A percentile compares a stretch with the other conserved stretches of the same genome.
phyloP scores from a whole-genome alignment of 2,888 invertebrate species.

The Syrista parreyssii region DNA sequence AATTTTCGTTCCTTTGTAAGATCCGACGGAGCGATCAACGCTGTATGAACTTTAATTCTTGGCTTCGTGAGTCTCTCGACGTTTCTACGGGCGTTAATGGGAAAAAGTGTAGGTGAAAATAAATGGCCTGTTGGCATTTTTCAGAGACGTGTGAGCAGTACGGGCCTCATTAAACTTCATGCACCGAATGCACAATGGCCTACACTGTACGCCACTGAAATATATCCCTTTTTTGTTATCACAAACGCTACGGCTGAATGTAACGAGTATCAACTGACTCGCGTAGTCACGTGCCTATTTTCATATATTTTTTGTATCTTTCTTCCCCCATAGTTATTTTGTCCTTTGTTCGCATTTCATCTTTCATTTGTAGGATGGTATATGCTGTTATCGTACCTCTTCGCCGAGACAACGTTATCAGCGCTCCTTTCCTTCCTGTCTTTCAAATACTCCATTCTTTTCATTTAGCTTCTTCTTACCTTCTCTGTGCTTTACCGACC shows the following conservation, averaged over 20 bases:
- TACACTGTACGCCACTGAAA: slow-evolving; percentile 13
- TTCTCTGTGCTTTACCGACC: slow-evolving; percentile 8
- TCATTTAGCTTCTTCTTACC: slow-evolving; percentile 15
- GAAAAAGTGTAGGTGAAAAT: neutral
- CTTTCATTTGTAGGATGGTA: neutral
- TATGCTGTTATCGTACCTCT: slow-evolving; percentile 16
- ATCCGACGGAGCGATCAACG: neutral
- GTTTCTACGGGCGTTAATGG: neutral
- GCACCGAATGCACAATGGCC: slow-evolving; percentile 8
- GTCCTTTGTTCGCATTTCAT: neutral
- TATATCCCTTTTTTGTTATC: slow-evolving; percentile 12
- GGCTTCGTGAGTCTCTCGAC: neutral
- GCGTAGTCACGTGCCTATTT: neutral
- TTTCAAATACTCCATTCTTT: neutral
- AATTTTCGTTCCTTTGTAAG: neutral
- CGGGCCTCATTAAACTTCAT: slow-evolving; percentile 44
- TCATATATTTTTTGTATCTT: neutral
- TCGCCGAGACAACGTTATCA: slow-evolving; percentile 16
- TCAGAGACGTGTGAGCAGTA: slow-evolving; percentile 32
- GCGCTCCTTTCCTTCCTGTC: slow-evolving; percentile 10
- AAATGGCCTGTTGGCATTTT: slow-evolving; percentile 28
- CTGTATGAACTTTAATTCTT: neutral
- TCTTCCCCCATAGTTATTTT: neutral
- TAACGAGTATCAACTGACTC: slow-evolving; percentile 1
- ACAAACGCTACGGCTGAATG: neutral